Conservation (phyloP, 1,140 invertebrate species). For the Polypedilum pembai region DNA sequence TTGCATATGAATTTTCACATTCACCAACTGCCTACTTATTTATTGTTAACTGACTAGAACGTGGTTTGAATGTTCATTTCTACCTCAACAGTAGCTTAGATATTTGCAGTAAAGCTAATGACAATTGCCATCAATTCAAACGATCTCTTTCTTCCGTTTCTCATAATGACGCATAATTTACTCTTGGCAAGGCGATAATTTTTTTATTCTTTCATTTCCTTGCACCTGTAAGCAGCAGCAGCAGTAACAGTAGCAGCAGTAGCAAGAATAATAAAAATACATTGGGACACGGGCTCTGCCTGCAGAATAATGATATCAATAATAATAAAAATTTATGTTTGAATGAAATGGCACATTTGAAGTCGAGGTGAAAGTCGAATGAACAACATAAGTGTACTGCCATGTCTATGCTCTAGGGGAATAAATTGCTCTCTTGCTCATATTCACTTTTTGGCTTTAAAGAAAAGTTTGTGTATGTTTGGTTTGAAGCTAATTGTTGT, state of each 20-base stretch:
- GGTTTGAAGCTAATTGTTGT: too few species aligned
- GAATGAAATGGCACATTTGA: too few species aligned
- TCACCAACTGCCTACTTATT: neutral
- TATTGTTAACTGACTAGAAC: too few species aligned
- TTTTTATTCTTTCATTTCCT: neutral
- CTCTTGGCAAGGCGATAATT: neutral
- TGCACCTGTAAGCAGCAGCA: neutral
- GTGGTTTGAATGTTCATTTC: too few species aligned
- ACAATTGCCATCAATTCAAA: neutral
- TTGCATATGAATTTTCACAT: neutral
- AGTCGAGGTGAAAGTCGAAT: too few species aligned
- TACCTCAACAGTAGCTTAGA: neutral
- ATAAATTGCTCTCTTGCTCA: too few species aligned
- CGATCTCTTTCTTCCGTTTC: neutral
- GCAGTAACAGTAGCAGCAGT: too few species aligned
- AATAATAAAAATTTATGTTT: conserved; percentile 15
- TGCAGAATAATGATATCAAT: neutral
- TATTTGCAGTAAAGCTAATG: neutral
- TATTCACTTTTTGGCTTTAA: too few species aligned
- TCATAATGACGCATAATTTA: conserved; percentile 8
- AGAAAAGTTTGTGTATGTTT: too few species aligned
- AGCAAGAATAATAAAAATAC: neutral
- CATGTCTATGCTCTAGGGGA: too few species aligned
- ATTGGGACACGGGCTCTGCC: too few species aligned
- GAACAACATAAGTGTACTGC: too few species aligned